A percentile compares a stretch with the other conserved stretches of the same genome.
These are phyloP conservation scores for Natrix natrix DNA, from an alignment of 2,797 vertebrate genomes.

Conservation along the genomic window DNA sequence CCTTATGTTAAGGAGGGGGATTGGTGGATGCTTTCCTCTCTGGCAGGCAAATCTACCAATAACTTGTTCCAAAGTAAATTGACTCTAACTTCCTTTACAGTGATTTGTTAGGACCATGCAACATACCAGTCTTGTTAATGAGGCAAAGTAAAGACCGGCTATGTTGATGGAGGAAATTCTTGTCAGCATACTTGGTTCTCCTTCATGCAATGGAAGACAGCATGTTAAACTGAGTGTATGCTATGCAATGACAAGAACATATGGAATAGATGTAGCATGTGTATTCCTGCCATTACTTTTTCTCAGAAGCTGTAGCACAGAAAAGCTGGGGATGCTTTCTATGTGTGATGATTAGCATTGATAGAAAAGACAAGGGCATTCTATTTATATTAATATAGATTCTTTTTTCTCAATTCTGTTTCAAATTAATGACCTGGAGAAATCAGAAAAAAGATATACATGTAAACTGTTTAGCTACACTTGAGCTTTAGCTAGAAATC, in stretches of 20 bases:
- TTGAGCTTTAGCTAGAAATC: background rate
- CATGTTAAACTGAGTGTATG: background rate
- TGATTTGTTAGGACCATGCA: background rate
- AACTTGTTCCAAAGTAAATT: background rate
- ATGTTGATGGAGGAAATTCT: background rate
- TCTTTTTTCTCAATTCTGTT: background rate
- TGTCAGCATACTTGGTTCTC: background rate
- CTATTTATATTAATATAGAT: background rate
- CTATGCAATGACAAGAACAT: background rate
- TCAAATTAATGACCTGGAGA: background rate
- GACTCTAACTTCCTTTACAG: background rate
- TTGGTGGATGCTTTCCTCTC: background rate
- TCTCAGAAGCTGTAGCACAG: background rate
- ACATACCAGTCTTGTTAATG: background rate
- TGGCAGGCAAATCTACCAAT: background rate
- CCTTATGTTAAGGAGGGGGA: background rate
- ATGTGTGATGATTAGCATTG: background rate
- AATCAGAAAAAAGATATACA: background rate
- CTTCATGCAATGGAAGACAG: background rate
- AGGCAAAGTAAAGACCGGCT: constrained; percentile 12
- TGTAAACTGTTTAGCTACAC: background rate
- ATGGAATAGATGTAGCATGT: background rate
- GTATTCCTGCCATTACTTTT: background rate
- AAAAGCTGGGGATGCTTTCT: background rate
- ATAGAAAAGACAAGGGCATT: background rate